Evolutionary conservation across 2,888 invertebrate genomes (phyloP).

Genomic region (Diaphora mendica): DNA sequence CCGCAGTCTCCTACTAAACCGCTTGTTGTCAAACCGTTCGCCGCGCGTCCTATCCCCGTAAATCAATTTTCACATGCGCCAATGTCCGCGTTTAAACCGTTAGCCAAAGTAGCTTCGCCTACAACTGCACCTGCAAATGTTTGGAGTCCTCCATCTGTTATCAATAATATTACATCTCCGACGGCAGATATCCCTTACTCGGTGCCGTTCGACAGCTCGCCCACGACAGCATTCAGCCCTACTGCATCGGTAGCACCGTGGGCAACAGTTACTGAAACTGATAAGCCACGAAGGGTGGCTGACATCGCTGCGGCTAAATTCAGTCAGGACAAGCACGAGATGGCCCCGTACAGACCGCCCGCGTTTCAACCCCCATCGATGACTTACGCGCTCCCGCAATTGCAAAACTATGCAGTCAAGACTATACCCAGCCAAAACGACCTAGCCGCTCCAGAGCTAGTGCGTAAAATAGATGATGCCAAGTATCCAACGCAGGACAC

Average conservation of each 20-base stretch:
- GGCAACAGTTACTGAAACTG: slow-evolving; percentile 72
- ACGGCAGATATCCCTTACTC: slow-evolving; percentile 58
- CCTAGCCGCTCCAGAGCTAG: slow-evolving; percentile 80
- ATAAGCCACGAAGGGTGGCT: slow-evolving; percentile 78
- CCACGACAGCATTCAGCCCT: slow-evolving; percentile 57
- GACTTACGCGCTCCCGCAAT: slow-evolving; percentile 59
- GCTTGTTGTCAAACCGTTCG: slow-evolving; percentile 75
- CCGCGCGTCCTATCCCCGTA: slow-evolving; percentile 87
- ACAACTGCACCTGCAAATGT: slow-evolving; percentile 68
- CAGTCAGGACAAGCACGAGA: slow-evolving; percentile 66
- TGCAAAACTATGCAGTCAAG: slow-evolving; percentile 66
- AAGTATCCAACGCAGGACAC: slow-evolving; percentile 36
- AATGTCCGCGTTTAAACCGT: slow-evolving; percentile 91
- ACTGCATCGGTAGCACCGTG: slow-evolving; percentile 71
- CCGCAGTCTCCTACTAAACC: slow-evolving; percentile 70
- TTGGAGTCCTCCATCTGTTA: slow-evolving; percentile 79
- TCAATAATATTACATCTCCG: slow-evolving; percentile 62
- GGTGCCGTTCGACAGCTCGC: slow-evolving; percentile 55
- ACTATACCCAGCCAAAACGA: slow-evolving; percentile 75
- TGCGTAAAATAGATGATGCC: slow-evolving; percentile 61
- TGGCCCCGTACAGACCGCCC: slow-evolving; percentile 53
- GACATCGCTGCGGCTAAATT: slow-evolving; percentile 86
- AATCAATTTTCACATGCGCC: slow-evolving; percentile 93
- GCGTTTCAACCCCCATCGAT: slow-evolving; percentile 61
- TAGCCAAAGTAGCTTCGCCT: slow-evolving; percentile 77